These are phyloP conservation scores for Synergus gifuensis DNA, from an alignment of 2,888 invertebrate genomes.

Conservation along the genomic window DNA sequence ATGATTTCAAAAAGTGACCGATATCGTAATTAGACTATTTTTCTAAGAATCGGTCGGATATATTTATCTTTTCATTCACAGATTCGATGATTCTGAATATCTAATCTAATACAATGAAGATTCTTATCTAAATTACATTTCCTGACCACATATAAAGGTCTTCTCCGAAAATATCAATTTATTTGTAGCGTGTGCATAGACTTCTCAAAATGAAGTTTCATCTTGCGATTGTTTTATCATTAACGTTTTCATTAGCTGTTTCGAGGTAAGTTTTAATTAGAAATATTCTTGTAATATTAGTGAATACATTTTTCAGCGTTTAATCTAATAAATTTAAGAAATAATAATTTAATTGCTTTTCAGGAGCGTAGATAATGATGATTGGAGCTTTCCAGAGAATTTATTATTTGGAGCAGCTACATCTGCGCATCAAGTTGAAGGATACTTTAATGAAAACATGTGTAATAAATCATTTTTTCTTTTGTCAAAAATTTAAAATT, in stretches of 20 bases:
- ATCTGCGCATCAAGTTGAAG: constrained; percentile 82
- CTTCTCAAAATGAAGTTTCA: not conserved
- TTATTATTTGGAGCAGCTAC: constrained; percentile 81
- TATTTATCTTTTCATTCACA: too few species aligned
- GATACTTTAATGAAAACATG: constrained; percentile 74
- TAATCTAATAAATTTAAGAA: too few species aligned
- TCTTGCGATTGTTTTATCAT: not conserved
- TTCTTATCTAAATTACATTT: too few species aligned
- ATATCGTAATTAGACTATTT: too few species aligned
- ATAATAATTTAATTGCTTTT: not conserved
- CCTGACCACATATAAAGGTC: not conserved
- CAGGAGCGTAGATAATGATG: not conserved
- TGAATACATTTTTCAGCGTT: not conserved
- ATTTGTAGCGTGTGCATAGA: not conserved
- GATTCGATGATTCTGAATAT: too few species aligned
- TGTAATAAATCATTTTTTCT: constrained; percentile 43
- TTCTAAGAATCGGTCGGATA: too few species aligned
- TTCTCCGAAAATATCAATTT: not conserved
- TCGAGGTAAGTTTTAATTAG: not conserved
- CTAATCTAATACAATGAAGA: too few species aligned
- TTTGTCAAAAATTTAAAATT: not conserved
- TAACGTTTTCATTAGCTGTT: not conserved
- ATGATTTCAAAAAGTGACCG: too few species aligned
- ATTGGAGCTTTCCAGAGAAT: not conserved
- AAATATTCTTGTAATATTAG: constrained; percentile 43